phyloP scores from a whole-genome alignment of 2,113 vertebrate genomes.

The Irena cyanogastra region DNA sequence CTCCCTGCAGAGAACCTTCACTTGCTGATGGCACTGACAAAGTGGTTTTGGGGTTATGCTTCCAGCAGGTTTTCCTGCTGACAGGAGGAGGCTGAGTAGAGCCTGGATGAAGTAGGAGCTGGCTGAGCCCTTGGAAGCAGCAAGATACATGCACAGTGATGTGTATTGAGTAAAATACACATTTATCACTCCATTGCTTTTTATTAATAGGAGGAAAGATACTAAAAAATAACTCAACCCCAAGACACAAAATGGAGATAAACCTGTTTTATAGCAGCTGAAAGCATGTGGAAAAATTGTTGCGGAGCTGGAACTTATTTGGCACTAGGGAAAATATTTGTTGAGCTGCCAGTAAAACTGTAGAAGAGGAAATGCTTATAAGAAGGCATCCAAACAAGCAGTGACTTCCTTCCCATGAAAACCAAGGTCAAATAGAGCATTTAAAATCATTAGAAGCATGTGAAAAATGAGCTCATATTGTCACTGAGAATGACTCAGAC shows the following conservation, averaged over 20 bases:
- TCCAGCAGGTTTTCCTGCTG: background rate
- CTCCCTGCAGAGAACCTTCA: background rate
- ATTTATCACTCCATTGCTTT: conserved; percentile 56
- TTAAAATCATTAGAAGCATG: background rate
- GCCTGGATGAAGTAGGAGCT: background rate
- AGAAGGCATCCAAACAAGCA: background rate
- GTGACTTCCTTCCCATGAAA: conserved; percentile 3
- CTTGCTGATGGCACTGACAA: background rate
- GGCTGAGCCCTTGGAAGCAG: background rate
- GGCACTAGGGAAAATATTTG: conserved; percentile 16
- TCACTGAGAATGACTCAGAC: background rate
- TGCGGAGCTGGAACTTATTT: conserved; percentile 36
- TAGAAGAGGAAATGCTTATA: conserved; percentile 2
- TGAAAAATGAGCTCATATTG: background rate
- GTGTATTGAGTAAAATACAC: background rate
- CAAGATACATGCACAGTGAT: background rate
- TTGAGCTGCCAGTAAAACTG: conserved; percentile 4
- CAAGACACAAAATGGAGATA: conserved; percentile 30
- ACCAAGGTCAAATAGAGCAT: background rate
- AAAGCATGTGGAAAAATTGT: conserved; percentile 43
- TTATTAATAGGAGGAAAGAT: conserved; percentile 56
- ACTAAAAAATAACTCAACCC: conserved; percentile 44
- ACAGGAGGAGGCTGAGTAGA: background rate
- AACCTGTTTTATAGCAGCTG: conserved; percentile 45
- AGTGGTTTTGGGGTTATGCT: background rate